Base-by-base conservation (phyloP, 2,888 invertebrate genomes). In the Lissonota sp. region DNA sequence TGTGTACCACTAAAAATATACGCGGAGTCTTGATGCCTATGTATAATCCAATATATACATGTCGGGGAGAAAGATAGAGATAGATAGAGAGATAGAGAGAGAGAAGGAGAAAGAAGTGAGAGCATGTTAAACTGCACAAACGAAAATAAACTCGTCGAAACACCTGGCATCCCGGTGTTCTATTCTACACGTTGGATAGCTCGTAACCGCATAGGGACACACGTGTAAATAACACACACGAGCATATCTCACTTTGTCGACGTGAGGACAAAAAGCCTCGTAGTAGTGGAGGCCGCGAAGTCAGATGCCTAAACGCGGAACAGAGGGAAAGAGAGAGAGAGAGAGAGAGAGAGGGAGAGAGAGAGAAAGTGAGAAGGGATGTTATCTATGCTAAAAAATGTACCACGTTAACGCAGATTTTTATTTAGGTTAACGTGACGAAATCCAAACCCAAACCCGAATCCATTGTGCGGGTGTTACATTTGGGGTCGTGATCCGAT, bases 1-100 rank as follows among this genome's bases (percentile, higher is more conserved):
- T 84, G 87, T 85, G 87, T 84, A 83, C 79, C 83, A 80, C 90
- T 89, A 90, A 90, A 91, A 91, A 91, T 91, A 91, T 84, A 82
- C 85, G 78, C 57, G 66, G 74, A 58, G 49, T 66, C 53, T 53
- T 66, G 66, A 60, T 51, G 58, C 67, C 64, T 67, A 62, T 26
- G 26, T 26, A 26, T 26, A 26, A 2, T 26, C 26, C 26, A 26
- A 26, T 26, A 3, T 3, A 26, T 26, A 26, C 3, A 26, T 26
- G 26, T 26, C 26, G 26, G 26, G 26, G 26, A 26, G 26, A 26
- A 3, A 26, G 26, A 26, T 26, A 42, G 5, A 55, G 5, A 39
- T n/a, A 63, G 39, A 7, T 6, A 14, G 12, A 26, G 72, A 53
- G 64, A 55, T n/a, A 53, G 55, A 39, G 37, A 55, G 26, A 26